Conservation (phyloP, 2,113 vertebrate genomes). For the Puffinus mauretanicus region DNA sequence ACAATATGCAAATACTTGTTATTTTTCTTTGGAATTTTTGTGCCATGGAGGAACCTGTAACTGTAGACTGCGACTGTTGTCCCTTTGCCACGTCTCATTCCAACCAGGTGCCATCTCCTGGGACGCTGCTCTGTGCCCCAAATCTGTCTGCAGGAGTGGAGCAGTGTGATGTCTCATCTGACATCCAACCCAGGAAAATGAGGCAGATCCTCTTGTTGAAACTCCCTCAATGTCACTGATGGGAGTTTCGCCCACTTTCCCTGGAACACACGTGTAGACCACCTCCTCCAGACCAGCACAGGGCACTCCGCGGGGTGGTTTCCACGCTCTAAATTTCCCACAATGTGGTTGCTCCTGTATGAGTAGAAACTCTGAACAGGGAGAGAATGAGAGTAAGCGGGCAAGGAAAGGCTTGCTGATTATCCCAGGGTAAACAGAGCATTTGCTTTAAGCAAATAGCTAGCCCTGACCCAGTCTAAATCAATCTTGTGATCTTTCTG, state of each 20-base stretch:
- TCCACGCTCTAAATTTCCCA: neutral
- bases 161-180: neutral
- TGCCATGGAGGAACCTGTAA: neutral
- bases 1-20: neutral
- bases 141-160: neutral
- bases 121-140: neutral
- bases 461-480: neutral
- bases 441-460: neutral
- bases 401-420: neutral
- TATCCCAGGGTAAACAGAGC: neutral
- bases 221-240: neutral
- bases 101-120: neutral
- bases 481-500: neutral
- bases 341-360: neutral
- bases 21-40: neutral
- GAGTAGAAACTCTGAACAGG: neutral
- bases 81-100: neutral
- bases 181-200: neutral
- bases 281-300: neutral
- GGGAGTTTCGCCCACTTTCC: neutral
- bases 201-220: neutral
- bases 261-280: rapidly evolving
- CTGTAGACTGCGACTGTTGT: neutral
- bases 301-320: neutral
- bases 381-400: neutral